These are phyloP conservation scores for Uria aalge DNA, from an alignment of 2,113 vertebrate species.

Conservation along the genomic window DNA sequence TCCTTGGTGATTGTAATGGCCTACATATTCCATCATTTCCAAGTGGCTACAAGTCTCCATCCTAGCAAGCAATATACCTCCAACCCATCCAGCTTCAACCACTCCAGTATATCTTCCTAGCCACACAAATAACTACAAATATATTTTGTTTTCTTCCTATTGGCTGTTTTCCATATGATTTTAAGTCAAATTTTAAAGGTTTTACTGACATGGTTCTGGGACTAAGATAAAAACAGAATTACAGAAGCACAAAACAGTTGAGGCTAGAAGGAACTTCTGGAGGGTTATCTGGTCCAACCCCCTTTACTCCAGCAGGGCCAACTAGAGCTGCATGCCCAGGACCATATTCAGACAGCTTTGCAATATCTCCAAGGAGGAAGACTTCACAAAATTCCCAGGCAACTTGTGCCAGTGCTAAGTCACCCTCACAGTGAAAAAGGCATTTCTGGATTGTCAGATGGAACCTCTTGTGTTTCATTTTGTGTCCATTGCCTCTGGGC, in stretches of 20 bases:
- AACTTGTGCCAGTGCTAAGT: not conserved
- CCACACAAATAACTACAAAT: not conserved
- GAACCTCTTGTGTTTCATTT: not conserved
- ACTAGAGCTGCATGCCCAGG: not conserved
- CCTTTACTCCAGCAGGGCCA: not conserved
- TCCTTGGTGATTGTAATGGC: not conserved
- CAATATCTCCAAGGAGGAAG: not conserved
- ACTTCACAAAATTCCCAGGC: not conserved
- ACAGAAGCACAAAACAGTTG: not conserved
- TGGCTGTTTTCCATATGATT: not conserved
- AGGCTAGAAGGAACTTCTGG: not conserved
- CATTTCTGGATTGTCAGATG: not conserved
- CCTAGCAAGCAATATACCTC: not conserved
- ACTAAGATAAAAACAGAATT: not conserved
- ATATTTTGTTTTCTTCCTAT: rapidly evolving
- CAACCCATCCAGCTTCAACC: not conserved
- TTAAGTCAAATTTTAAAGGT: not conserved
- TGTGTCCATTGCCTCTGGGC: not conserved
- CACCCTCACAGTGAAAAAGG: not conserved
- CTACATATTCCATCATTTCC: not conserved
- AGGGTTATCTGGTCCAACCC: not conserved
- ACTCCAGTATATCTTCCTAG: not conserved
- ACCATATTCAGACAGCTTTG: not conserved
- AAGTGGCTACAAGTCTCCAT: not conserved
- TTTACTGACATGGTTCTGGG: not conserved